A percentile compares a stretch with the other conserved stretches of the same genome.
Conservation (phyloP, 2,888 invertebrate genomes). For the Vanessa cardui region DNA sequence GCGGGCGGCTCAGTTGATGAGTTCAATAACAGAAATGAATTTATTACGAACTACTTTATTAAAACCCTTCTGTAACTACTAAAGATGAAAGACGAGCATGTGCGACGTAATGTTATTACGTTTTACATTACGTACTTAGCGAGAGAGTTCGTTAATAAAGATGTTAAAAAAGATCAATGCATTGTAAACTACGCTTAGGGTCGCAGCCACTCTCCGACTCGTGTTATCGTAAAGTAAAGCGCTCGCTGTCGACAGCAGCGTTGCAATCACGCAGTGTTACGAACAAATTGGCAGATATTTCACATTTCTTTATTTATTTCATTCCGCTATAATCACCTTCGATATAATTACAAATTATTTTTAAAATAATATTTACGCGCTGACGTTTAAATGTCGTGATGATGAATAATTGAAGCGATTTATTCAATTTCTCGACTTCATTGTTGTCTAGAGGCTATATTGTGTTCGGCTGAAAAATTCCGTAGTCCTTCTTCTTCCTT, state of each 20-base stretch:
- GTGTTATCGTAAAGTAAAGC: constrained; percentile 2
- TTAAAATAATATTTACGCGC: not conserved
- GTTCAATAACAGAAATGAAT: constrained; percentile 17
- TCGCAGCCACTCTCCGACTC: not conserved
- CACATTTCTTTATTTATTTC: constrained; percentile 23
- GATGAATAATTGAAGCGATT: too few relatives aligned
- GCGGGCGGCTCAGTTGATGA: not conserved
- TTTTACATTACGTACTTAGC: constrained; percentile 1
- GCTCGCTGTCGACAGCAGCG: constrained; percentile 5
- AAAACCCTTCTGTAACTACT: constrained; percentile 5
- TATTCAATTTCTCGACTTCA: not conserved
- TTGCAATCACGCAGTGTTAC: constrained; percentile 13
- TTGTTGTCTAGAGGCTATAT: too few relatives aligned
- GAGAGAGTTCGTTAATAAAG: not conserved
- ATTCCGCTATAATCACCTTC: constrained; percentile 17
- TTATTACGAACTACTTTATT: constrained; percentile 16
- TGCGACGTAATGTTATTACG: not conserved
- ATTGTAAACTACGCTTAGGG: not conserved
- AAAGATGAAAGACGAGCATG: not conserved
- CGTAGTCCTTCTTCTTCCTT: too few relatives aligned
- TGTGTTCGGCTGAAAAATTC: too few relatives aligned
- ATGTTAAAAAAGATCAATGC: not conserved
- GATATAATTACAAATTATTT: not conserved
- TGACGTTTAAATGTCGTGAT: too few relatives aligned
- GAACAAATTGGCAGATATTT: constrained; percentile 23